These are phyloP conservation scores for Helobdella robusta DNA, from an alignment of 2,888 invertebrate species.

Conservation along the genomic window DNA sequence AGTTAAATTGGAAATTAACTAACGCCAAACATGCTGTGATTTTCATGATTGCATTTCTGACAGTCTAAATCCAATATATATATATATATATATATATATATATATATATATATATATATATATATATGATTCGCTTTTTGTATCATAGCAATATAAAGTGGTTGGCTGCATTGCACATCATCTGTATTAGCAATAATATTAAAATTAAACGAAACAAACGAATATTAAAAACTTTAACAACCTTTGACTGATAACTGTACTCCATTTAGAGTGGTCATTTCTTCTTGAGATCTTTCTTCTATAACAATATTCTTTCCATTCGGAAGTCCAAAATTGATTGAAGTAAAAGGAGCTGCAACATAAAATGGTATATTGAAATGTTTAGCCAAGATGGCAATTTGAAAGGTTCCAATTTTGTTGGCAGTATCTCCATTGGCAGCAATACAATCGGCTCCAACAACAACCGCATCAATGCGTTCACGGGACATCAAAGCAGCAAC, in stretches of 20 bases:
- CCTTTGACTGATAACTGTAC: slow-evolving; percentile 77
- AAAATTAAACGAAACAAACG: slow-evolving; percentile 16
- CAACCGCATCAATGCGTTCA: slow-evolving; percentile 74
- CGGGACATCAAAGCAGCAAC: slow-evolving; percentile 79
- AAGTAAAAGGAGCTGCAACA: slow-evolving; percentile 80
- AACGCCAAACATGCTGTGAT: too few relatives aligned
- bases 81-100: too few relatives aligned
- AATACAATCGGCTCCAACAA: slow-evolving; percentile 95
- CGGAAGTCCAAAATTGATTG: slow-evolving; percentile 70
- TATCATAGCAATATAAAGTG: too few relatives aligned
- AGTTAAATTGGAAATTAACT: too few relatives aligned
- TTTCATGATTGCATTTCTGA: too few relatives aligned
- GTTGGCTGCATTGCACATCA: too few relatives aligned
- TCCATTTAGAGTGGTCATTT: slow-evolving; percentile 82
- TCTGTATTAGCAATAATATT: too few relatives aligned
- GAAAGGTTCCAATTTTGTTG: slow-evolving; percentile 69
- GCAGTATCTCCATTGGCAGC: slow-evolving; percentile 95
- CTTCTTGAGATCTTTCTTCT: slow-evolving; percentile 79
- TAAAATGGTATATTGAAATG: slow-evolving; percentile 86
- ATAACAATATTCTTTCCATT: slow-evolving; percentile 80
- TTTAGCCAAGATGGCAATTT: slow-evolving; percentile 77
- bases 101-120: too few relatives aligned
- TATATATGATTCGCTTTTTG: too few relatives aligned
- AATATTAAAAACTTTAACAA: slow-evolving; percentile 42
- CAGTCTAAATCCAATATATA: too few relatives aligned